Percentiles rank a stretch among this genome's conserved stretches.
These are phyloP conservation scores for Odontophorus gujanensis DNA, from an alignment of 2,113 vertebrate species.

Conservation along the genomic window DNA sequence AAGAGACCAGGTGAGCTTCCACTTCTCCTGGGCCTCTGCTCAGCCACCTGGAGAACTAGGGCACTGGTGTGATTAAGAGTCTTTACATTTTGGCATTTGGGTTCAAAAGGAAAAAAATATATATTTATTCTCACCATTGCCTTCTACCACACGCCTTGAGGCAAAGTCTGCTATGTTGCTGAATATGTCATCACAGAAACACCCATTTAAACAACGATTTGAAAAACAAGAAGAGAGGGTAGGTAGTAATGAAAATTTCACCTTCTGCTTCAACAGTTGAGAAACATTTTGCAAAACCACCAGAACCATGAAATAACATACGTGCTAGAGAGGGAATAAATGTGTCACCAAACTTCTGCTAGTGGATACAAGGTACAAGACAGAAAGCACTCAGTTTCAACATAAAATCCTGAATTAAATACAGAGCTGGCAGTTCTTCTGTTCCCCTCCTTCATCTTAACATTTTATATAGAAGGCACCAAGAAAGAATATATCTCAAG, in stretches of 20 bases:
- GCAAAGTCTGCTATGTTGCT: neutral
- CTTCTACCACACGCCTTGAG: neutral
- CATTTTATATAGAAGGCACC: neutral
- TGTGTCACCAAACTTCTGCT: conserved; percentile 38
- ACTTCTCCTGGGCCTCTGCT: neutral
- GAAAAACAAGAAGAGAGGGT: neutral
- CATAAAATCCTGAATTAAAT: conserved; percentile 11
- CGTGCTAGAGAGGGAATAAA: conserved; percentile 22
- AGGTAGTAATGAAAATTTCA: neutral
- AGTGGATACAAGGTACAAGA: conserved; percentile 31
- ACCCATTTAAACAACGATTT: neutral
- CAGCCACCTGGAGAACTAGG: neutral
- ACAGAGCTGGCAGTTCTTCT: neutral
- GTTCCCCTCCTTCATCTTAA: neutral
- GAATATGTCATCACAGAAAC: neutral
- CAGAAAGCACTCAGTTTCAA: conserved; percentile 38
- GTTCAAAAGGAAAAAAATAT: neutral
- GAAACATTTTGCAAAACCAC: conserved; percentile 44
- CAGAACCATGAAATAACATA: conserved; percentile 22
- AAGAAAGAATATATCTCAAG: neutral
- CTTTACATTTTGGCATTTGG: neutral
- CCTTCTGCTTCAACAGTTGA: conserved; percentile 37
- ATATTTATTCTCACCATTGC: neutral
- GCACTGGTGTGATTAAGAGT: neutral
- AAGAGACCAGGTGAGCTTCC: neutral